A percentile compares a stretch with the other conserved stretches of the same genome.
Conservation (phyloP, 2,797 vertebrate species). For the Cryptoblepharus egeriae region DNA sequence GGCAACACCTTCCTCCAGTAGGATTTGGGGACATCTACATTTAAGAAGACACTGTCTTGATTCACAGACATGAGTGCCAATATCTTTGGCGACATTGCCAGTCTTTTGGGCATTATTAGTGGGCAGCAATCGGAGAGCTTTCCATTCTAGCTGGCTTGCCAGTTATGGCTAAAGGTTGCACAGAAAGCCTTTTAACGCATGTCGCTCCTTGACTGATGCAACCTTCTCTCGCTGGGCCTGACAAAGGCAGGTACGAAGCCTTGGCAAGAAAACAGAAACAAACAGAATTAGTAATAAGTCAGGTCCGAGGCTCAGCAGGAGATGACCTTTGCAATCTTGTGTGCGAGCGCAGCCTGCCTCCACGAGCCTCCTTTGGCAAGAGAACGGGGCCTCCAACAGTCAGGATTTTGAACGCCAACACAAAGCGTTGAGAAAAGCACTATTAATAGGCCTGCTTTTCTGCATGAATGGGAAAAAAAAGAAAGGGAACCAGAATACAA, state of each 20-base stretch:
- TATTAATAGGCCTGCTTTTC: slow-evolving; percentile 24
- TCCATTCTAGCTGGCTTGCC: neutral
- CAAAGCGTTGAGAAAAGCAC: slow-evolving; percentile 38
- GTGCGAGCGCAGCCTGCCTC: neutral
- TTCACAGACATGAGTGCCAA: accelerated
- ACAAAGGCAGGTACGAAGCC: slow-evolving; percentile 2
- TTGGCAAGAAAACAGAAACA: slow-evolving; percentile 8
- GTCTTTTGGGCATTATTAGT: neutral
- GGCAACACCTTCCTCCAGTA: neutral
- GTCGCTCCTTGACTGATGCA: neutral
- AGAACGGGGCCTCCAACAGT: neutral
- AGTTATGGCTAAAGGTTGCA: slow-evolving; percentile 26
- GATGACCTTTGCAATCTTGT: slow-evolving; percentile 48
- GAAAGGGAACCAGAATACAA: slow-evolving; percentile 56
- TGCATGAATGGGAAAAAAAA: slow-evolving; percentile 4
- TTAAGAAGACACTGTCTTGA: neutral
- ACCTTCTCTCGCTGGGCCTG: neutral
- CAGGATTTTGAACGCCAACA: slow-evolving; percentile 45
- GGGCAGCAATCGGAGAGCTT: neutral
- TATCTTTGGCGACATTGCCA: neutral
- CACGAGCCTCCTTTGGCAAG: neutral
- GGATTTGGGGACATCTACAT: neutral
- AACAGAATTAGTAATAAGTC: slow-evolving; percentile 11
- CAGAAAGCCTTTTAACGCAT: slow-evolving; percentile 30
- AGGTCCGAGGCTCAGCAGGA: slow-evolving; percentile 26